Conservation (phyloP, 2,888 invertebrate genomes). For the Dinocampus coccinellae region DNA sequence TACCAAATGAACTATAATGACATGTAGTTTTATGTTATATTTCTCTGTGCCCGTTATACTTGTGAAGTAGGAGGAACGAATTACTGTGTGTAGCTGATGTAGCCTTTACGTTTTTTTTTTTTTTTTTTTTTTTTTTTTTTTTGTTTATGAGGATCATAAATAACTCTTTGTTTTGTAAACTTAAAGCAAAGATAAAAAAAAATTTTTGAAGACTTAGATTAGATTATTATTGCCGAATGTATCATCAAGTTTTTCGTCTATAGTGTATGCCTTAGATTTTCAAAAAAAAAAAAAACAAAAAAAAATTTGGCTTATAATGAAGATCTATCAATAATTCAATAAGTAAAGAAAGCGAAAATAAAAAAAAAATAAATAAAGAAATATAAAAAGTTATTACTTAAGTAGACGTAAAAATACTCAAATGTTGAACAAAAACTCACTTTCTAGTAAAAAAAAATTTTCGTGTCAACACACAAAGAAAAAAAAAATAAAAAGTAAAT, state of each 20-base stretch:
- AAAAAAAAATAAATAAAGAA: neutral
- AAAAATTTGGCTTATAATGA: neutral
- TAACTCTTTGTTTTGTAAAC: neutral
- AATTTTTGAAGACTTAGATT: neutral
- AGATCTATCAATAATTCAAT: neutral
- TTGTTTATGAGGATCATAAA: neutral
- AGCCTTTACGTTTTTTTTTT: neutral
- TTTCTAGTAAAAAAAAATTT: neutral
- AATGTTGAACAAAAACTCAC: neutral
- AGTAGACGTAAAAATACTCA: neutral
- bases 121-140: neutral
- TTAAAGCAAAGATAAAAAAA: neutral
- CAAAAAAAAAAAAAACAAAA: no score
- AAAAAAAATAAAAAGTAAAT: neutral
- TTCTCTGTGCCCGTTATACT: neutral
- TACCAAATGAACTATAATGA: slow-evolving; percentile 3
- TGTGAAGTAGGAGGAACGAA: neutral
- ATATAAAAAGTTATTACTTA: neutral
- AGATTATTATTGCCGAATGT: slow-evolving; percentile 17
- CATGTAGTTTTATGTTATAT: slow-evolving; percentile 8
- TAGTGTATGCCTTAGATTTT: neutral
- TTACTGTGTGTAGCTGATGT: neutral
- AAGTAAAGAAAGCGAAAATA: neutral
- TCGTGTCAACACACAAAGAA: neutral
- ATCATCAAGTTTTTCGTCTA: neutral